A percentile compares a stretch with the other conserved stretches of the same genome.
These are phyloP conservation scores for Coptotermes formosanus DNA, from an alignment of 1,140 invertebrate species.

Conservation along the genomic window DNA sequence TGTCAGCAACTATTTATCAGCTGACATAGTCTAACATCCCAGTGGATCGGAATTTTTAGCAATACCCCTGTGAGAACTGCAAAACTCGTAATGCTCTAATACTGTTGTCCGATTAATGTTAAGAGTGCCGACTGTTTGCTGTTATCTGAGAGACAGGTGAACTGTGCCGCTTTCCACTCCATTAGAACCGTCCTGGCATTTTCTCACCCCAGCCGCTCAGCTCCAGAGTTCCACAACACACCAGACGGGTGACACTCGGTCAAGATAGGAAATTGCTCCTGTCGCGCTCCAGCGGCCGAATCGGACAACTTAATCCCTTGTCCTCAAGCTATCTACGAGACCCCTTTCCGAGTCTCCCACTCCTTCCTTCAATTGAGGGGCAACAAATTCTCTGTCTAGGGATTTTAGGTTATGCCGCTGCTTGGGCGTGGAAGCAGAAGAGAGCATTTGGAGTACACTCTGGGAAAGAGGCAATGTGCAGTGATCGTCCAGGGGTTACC, in stretches of 20 bases:
- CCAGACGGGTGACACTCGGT: not conserved
- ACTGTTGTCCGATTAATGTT: no score
- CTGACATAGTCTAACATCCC: no score
- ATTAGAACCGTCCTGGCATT: not conserved
- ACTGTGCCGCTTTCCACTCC: not conserved
- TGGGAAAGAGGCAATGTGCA: no score
- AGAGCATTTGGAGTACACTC: no score
- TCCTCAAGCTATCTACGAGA: not conserved
- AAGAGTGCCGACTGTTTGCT: no score
- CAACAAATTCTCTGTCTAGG: not conserved
- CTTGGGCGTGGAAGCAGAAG: not conserved
- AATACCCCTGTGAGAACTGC: no score
- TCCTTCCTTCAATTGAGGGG: not conserved
- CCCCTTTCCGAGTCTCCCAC: not conserved
- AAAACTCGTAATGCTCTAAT: no score
- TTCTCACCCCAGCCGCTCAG: not conserved
- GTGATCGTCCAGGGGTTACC: no score
- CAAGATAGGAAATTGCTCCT: slow-evolving; percentile 18
- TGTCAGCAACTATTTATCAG: no score
- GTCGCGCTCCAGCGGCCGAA: slow-evolving; percentile 3
- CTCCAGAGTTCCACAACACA: not conserved
- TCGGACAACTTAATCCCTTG: slow-evolving; percentile 12
- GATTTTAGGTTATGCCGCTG: not conserved
- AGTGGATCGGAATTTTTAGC: no score
- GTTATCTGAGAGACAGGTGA: no score